Base-by-base conservation (phyloP, 2,888 invertebrate species). In the Aphodius sticticus region DNA sequence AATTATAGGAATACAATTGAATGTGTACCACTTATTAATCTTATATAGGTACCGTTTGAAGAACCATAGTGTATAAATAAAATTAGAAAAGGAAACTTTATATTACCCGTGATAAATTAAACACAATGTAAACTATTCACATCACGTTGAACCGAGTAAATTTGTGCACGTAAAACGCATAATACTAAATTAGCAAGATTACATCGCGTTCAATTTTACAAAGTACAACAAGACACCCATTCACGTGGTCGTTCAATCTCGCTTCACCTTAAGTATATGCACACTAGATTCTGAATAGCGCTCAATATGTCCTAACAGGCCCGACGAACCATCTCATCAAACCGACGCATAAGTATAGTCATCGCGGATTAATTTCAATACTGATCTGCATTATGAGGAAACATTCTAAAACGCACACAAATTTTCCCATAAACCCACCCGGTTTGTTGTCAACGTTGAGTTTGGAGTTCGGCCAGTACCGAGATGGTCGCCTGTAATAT, bases 341-440 rank as follows among this genome's bases (percentile, higher is more conserved):
- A 77, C 37, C 76, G 79, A 70, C 74, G 15, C 70, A 7, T 81
- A 81, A 81, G 77, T 79, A 81, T 78, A 79, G 81, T 79, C 37
- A 81, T 81, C 76, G 80, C 81, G 70, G 81, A 80, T 79, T 79
- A 81, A 83, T 83, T 83, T 83, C 81, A 82, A 83, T 83, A 80
- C 81, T 81, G 82, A 80, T 80, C 82, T 78, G 82, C 81, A 82
- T 81, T 82, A 81, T 81, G 79, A 79, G 81, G 76, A 81, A 81
- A 79, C 79, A 74, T 70, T 74, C 77, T 78, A 78, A 74, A 81
- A 81, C 76, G 81, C 81, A 79, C 78, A 76, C 79, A 77, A 81
- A 81, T 79, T 81, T 81, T 79, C 77, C 15, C 75, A 74, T 74
- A 35, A 70, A 75, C 70, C 77, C 26, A 26, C 36, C 6, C 6